phyloP scores from a whole-genome alignment of 2,797 vertebrate species.

The Lagocephalus sceleratus region DNA sequence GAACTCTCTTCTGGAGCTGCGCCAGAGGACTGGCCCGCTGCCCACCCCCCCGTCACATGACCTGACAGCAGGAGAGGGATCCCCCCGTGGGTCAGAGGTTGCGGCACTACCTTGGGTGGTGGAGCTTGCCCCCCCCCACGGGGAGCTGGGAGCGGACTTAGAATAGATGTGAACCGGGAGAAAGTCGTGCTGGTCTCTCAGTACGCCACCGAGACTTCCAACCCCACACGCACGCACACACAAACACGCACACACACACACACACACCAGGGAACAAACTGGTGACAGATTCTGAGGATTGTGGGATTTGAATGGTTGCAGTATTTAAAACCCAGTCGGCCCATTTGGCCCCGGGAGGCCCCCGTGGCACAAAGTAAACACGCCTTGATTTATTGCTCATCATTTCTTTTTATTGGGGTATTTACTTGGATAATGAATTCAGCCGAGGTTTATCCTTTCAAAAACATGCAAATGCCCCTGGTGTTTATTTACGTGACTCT shows the following conservation, averaged over 20 bases:
- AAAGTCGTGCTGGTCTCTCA: slow-evolving; percentile 27
- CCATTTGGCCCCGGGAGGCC: slow-evolving; percentile 15
- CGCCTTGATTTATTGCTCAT: neutral
- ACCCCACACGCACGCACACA: too few relatives aligned
- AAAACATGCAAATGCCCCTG: too few relatives aligned
- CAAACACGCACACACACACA: too few relatives aligned
- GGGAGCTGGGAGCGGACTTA: slow-evolving; percentile 52
- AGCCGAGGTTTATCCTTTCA: too few relatives aligned
- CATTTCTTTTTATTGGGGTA: neutral
- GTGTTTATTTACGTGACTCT: too few relatives aligned
- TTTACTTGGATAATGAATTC: too few relatives aligned
- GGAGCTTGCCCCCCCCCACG: slow-evolving; percentile 55
- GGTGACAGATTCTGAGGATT: slow-evolving; percentile 19
- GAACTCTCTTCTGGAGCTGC: slow-evolving; percentile 21
- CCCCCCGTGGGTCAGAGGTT: slow-evolving; percentile 61
- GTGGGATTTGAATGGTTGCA: slow-evolving; percentile 8
- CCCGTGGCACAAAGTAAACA: neutral
- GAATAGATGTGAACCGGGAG: slow-evolving; percentile 57
- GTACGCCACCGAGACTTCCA: slow-evolving; percentile 25
- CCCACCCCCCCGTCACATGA: slow-evolving; percentile 40
- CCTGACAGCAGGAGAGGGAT: slow-evolving; percentile 52
- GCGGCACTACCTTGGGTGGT: slow-evolving; percentile 70
- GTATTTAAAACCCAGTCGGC: neutral
- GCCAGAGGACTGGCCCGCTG: slow-evolving; percentile 40
- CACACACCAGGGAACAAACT: slow-evolving; percentile 41